Percentiles rank a stretch among this genome's conserved stretches.
Conservation (phyloP, 2,888 invertebrate genomes). For the Allolobophora icterica region DNA sequence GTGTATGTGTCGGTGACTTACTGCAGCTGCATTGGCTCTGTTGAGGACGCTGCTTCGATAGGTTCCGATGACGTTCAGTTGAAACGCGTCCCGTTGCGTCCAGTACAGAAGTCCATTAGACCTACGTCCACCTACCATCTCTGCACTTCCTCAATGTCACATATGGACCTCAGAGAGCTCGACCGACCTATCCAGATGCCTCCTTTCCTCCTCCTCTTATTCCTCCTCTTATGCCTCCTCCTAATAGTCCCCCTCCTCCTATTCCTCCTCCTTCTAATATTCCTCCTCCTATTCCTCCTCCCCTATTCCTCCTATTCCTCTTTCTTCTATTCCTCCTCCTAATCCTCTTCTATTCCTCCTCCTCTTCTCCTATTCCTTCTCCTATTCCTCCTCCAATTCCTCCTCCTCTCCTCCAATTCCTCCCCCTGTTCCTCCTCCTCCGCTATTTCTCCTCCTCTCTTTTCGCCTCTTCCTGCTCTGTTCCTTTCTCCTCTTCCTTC, state of each 20-base stretch:
- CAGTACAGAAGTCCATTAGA: not conserved
- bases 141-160: not conserved
- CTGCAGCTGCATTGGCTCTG: conserved; percentile 1
- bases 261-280: too few species aligned
- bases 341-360: not conserved
- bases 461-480: too few species aligned
- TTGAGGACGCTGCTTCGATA: conserved; percentile 9
- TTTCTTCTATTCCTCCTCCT: too few species aligned
- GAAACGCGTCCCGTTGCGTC: not conserved
- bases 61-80: conserved; percentile 14
- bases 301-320: not conserved
- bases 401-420: too few species aligned
- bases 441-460: not conserved
- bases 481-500: too few species aligned
- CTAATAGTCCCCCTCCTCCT: too few species aligned
- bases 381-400: too few species aligned
- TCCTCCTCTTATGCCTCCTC: not conserved
- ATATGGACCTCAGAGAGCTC: not conserved
- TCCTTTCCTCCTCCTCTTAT: not conserved
- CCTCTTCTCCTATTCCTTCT: not conserved
- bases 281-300: too few species aligned
- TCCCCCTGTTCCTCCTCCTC: too few species aligned
- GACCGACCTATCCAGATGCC: not conserved
- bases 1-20: not conserved
- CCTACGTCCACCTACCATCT: not conserved